Percentiles rank a stretch among this genome's conserved stretches.
Evolutionary conservation across 64 coral and sea anemone species (phyloP).

Genomic region (Dendronephthya gigantea): DNA sequence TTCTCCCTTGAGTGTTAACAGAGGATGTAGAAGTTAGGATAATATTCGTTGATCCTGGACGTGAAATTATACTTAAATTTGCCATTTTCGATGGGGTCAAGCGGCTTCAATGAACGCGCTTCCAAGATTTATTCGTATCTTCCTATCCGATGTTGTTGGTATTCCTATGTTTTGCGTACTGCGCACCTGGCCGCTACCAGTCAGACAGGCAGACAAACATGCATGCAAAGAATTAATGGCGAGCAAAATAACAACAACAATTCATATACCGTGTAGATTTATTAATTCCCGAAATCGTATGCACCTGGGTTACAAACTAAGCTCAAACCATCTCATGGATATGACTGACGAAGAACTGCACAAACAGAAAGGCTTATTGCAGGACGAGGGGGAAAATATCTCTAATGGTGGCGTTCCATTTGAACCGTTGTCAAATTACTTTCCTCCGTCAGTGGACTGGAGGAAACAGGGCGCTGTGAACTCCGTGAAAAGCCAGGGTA

Average conservation of each 20-base stretch:
- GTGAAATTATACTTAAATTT: no score
- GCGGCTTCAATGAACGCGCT: no score
- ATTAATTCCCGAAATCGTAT: slow-evolving; percentile 52
- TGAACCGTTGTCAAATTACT: not conserved
- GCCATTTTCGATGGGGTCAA: no score
- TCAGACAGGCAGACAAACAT: no score
- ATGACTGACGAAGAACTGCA: slow-evolving; percentile 51
- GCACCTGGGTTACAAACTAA: slow-evolving; percentile 32
- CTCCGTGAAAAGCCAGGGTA: slow-evolving; percentile 68
- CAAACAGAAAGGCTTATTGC: slow-evolving; percentile 43
- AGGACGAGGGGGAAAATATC: slow-evolving; percentile 19
- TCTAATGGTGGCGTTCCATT: slow-evolving; percentile 20
- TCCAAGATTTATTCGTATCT: no score
- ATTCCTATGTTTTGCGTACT: no score
- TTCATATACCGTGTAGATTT: slow-evolving; percentile 6
- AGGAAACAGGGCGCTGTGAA: slow-evolving; percentile 44
- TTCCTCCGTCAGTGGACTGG: not conserved
- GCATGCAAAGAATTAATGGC: no score
- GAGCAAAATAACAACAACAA: not conserved
- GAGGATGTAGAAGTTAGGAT: no score
- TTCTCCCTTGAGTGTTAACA: no score
- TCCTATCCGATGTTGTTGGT: no score
- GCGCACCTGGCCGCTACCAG: no score
- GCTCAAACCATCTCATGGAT: slow-evolving; percentile 58
- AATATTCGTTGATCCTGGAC: no score